Evolutionary conservation across 2,888 invertebrate species (phyloP).

Genomic region (Mesoligia furuncula): DNA sequence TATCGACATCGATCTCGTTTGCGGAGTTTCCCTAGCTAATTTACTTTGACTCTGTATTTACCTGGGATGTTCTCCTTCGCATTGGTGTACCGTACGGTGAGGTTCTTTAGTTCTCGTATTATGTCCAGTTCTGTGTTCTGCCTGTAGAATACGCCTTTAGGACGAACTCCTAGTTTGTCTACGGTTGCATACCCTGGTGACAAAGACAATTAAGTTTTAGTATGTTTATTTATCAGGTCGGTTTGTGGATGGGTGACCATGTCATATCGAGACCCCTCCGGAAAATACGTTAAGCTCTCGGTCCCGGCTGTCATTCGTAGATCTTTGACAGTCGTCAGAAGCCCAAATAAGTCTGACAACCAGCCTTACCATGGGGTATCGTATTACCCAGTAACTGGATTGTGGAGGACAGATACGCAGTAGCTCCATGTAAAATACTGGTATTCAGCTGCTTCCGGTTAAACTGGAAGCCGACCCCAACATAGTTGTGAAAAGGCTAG

Average conservation of each 20-base stretch:
- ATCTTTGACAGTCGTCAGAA: no score
- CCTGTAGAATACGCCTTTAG: slow-evolving; percentile 78
- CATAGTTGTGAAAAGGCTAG: no score
- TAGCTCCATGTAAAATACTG: no score
- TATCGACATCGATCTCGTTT: neutral
- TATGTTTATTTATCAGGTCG: neutral
- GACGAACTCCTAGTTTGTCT: slow-evolving; percentile 71
- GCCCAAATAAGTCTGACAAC: no score
- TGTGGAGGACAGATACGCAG: no score
- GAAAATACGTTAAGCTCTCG: no score
- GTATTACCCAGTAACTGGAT: no score
- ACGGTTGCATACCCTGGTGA: slow-evolving; percentile 68
- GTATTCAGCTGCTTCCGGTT: no score
- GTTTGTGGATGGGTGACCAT: neutral
- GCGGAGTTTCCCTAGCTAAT: neutral
- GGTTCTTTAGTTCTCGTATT: slow-evolving; percentile 71
- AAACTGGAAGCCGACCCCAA: no score
- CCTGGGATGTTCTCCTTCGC: slow-evolving; percentile 70
- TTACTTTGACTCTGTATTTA: slow-evolving; percentile 36
- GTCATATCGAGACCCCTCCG: no score
- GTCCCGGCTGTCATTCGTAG: no score
- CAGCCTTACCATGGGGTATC: no score
- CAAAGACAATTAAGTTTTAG: slow-evolving; percentile 12
- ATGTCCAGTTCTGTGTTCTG: slow-evolving; percentile 79
- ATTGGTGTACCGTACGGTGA: slow-evolving; percentile 69